Base-by-base conservation (phyloP, 2,797 vertebrate species). In the Percopsis omiscomaycus region DNA sequence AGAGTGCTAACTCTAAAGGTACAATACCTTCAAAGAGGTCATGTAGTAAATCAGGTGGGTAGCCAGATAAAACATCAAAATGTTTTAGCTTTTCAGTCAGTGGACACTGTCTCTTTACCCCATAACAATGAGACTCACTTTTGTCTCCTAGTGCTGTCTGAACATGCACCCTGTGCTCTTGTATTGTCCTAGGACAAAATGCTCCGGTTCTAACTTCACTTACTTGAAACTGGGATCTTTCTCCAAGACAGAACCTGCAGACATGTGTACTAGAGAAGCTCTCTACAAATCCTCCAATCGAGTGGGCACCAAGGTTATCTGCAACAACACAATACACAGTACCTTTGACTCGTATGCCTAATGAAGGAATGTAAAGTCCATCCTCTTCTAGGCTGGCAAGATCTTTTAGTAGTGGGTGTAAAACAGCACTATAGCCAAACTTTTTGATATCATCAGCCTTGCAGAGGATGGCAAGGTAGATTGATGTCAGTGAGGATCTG, bases 101-200 rank as follows among this genome's bases (percentile, higher is more conserved):
- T 50, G 78, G 64, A 52, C 68, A 70, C 61, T 65, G 50, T 69
- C 52, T 68, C 69, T 75, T 80, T 14, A 78, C 68, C 66, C 74
- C 76, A 71, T 13, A 75, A n/a, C n/a, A 61, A 69, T 72, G 73
- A 59, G 47, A 6, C 27, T 10, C 4, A 45, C 27, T 14, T n/a
- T 1, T 6, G 47, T 66, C 3, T 50, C 5, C 16, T 13, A 66
- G 48, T 50, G 53, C 71, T 29, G 61, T 67, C n/a, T 75, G 22
- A 8, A 77, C 44, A 62, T 81, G 72, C 13, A 48, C 5, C 0
- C 3, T 56, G 50, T 74, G 55, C 13, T 51, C 29, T 46, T 54
- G 45, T 54, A 2, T 46, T 12, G 77, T 77, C 2, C 74, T 46
- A 2, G n/a, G 37, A 56, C 0, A 0, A 73, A 82, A 73, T 27